Evolutionary conservation across 1,140 invertebrate species (phyloP), one percentile per base, ranked within the genome.

Genomic region (Leptinotarsa lineolata): DNA sequence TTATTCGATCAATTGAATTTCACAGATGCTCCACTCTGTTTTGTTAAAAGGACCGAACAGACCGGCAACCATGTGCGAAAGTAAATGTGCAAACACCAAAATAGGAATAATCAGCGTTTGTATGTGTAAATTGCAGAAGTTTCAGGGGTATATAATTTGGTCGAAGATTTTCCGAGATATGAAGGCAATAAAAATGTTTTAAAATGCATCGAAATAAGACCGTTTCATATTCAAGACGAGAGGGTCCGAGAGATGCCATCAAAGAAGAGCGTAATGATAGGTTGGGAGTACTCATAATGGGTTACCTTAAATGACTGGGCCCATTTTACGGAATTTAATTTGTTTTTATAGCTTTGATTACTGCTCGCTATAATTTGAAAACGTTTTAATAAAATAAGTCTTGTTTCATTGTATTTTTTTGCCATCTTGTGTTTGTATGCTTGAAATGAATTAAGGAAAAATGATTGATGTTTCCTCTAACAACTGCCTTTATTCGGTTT

Each of bases 281-380:
- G 81, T 78, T 83, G 79, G 76, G 74, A 77, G 74, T 76, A 78
- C 74, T 78, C 76, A 79, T 83, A 82, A 83, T 83, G 80, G 81
- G 80, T 78, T 81, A 80, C 80, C 80, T 81, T 81, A 83, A 83
- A 82, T 79, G 78, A 78, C 79, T 76, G 80, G 77, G 77, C 79
- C 81, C 80, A 82, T 82, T 83, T 82, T 82, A 83, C 77, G 77
- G 80, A 79, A 83, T 83, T 83, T 83, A 83, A 83, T 83, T 83
- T 83, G 82, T 83, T 83, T 83, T 83, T 83, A 83, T 83, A 83
- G 82, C 81, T 83, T 83, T 83, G 82, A 83, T 83, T 83, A 83
- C 81, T 74, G 78, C 76, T 82, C 72, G 81, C 80, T 80, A 81
- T 83, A 82, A 83, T 83, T 82, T 81, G 81, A 79, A 82, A 83